These are phyloP conservation scores for Passerculus sandwichensis DNA, from an alignment of 2,797 vertebrate species.

Conservation along the genomic window DNA sequence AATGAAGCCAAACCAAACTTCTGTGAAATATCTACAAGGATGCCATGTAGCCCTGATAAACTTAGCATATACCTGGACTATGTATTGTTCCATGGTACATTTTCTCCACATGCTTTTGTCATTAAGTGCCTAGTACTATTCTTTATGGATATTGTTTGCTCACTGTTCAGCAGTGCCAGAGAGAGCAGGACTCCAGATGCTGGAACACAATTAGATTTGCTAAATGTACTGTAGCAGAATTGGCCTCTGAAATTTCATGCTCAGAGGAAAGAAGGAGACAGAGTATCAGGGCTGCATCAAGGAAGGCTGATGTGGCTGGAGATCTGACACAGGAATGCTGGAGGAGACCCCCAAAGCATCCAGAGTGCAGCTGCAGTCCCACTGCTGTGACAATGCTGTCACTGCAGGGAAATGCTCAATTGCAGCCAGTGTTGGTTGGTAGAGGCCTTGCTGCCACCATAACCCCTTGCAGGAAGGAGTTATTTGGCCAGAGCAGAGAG, in stretches of 20 bases:
- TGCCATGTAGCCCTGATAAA: not conserved
- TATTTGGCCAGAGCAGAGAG: not conserved
- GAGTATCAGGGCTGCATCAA: not conserved
- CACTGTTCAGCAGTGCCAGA: not conserved
- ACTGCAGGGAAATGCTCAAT: not conserved
- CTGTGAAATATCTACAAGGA: not conserved
- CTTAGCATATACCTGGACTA: not conserved
- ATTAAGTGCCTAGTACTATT: not conserved
- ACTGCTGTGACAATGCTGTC: not conserved
- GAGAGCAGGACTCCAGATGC: slow-evolving; percentile 31
- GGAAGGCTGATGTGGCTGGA: not conserved
- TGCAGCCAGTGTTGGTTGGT: not conserved
- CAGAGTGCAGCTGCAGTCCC: not conserved
- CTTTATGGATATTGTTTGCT: slow-evolving; percentile 7
- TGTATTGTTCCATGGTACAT: not conserved
- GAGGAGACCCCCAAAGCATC: not conserved
- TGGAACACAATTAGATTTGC: slow-evolving; percentile 47
- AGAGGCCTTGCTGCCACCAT: not conserved
- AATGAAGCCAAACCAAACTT: not conserved
- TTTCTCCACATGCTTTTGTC: not conserved
- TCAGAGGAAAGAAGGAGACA: not conserved
- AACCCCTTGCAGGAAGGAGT: not conserved
- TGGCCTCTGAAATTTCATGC: not conserved
- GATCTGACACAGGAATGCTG: not conserved
- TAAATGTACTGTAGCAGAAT: slow-evolving; percentile 1